Percentiles rank a stretch among this genome's conserved stretches.
phyloP scores from a whole-genome alignment of 2,113 vertebrate genomes.

The Tragelaphus strepsiceros region DNA sequence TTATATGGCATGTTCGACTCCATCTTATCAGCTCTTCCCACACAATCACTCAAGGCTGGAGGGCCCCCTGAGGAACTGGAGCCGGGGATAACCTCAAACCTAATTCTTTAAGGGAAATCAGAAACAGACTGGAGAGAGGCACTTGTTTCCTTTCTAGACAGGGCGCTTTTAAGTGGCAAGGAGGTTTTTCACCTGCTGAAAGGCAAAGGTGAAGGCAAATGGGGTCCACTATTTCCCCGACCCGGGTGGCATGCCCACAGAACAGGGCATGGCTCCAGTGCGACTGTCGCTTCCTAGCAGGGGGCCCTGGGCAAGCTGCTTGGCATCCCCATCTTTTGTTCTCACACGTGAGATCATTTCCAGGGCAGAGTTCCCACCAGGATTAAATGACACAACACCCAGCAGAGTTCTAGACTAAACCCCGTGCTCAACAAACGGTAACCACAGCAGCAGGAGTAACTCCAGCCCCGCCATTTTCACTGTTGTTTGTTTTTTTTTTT shows the following conservation, averaged over 20 bases:
- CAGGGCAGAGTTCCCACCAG: neutral
- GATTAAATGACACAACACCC: neutral
- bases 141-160: neutral
- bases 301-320: neutral
- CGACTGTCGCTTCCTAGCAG: neutral
- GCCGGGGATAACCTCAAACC: neutral
- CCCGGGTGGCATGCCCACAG: neutral
- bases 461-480: neutral
- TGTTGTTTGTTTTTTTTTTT: neutral
- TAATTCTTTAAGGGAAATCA: neutral
- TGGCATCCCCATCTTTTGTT: neutral
- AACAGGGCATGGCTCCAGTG: neutral
- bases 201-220: neutral
- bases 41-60: neutral
- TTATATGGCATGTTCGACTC: neutral
- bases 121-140: neutral
- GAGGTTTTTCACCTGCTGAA: neutral
- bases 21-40: neutral
- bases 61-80: neutral
- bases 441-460: neutral
- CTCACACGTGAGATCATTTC: neutral
- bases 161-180: neutral
- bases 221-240: fast-evolving
- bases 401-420: neutral
- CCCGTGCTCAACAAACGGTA: neutral